Evolutionary conservation across 92 coral and sea anemone genomes (phyloP), one percentile per base, ranked within the genome.

Genomic region (Montipora capitata): DNA sequence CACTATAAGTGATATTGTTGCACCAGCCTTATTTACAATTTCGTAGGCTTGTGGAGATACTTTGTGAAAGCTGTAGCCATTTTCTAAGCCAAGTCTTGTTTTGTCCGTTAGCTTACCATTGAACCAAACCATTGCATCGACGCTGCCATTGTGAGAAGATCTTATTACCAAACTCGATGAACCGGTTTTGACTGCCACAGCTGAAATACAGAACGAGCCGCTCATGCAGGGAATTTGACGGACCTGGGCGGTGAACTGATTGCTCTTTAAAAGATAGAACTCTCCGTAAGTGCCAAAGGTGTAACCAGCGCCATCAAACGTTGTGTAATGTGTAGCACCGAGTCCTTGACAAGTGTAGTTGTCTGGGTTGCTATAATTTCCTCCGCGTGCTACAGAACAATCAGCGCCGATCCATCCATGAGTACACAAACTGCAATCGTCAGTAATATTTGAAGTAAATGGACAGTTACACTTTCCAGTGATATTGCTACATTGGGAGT

Each of bases 291-390:
- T 94, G 43, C 94, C 94, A 70, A 97, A 91, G 77, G 85, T 91
- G 96, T 92, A 97, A 10, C 92, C 94, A 17, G 93, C 96, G 11
- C 99, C 98, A 69, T 97, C 98, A 77, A 96, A 97, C 5, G 99
- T 96, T 58, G 96, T 92, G 81, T 94, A 96, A 76, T 97, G 98
- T 3, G 93, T 93, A 4, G 96, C 92, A 3, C 98, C 98, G 83
- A 87, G 96, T 13, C 94, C 96, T 84, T 96, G 99, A 65, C 99
- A 97, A 11, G 91, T 91, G 48, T 92, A 83, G 68, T 70, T 77
- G 16, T 83, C 82, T 16, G 75, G 41, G 18, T n/a, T 87, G 17
- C 82, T 52, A 15, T 74, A 61, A 45, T 78, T 90, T 4, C 73
- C 74, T 14, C 85, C 76, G 51, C 72, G 62, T 69, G 98, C 96